phyloP scores from a whole-genome alignment of 2,888 invertebrate species.

The Aphodius granarius region DNA sequence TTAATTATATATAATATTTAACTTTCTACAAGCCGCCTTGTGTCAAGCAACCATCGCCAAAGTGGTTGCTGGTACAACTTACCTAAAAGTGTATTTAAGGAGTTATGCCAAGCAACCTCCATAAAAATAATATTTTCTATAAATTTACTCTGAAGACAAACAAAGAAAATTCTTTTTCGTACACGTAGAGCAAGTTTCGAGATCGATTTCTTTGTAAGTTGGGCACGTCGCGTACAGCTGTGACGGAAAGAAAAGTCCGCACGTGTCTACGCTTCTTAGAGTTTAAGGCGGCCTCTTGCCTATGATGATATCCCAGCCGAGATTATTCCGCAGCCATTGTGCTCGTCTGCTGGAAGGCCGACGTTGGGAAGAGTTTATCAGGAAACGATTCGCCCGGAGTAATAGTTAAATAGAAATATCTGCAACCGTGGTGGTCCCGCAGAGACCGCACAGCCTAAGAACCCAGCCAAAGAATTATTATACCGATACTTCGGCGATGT shows the following conservation, averaged over 20 bases:
- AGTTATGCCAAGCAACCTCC: too few species aligned
- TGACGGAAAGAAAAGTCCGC: neutral
- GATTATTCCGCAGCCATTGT: neutral
- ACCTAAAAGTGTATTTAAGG: too few species aligned
- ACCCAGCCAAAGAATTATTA: neutral
- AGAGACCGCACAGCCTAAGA: neutral
- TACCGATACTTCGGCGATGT: neutral
- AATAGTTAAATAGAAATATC: constrained; percentile 14
- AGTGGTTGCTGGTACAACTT: too few species aligned
- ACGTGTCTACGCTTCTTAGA: neutral
- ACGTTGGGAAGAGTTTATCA: neutral
- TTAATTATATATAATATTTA: too few species aligned
- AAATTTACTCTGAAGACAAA: too few species aligned
- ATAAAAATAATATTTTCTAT: too few species aligned
- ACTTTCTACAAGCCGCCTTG: too few species aligned
- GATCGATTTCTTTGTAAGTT: neutral
- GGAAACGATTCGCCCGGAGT: constrained; percentile 7
- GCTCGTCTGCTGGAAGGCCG: neutral
- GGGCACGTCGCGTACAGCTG: neutral
- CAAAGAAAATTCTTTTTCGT: too few species aligned
- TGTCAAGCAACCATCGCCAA: too few species aligned
- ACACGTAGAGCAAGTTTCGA: too few species aligned
- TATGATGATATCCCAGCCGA: neutral
- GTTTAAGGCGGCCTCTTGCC: neutral
- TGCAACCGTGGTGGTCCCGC: constrained; percentile 1